Evolutionary conservation across 2,797 vertebrate species (phyloP), one percentile per base, ranked within the genome.

Genomic region (Pterois miles): DNA sequence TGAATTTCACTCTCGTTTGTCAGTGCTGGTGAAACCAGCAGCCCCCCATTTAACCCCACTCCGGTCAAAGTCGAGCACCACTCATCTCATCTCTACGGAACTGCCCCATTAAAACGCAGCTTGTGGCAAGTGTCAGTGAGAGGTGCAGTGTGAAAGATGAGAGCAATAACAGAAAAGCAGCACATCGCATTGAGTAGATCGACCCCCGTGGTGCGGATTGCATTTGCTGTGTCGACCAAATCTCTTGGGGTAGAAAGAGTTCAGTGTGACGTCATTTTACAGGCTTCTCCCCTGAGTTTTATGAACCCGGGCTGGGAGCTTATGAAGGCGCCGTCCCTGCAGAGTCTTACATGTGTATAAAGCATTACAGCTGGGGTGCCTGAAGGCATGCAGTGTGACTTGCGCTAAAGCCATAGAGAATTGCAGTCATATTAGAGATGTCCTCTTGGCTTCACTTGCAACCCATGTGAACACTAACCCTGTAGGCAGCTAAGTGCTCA

Each of bases 81-180:
- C 89, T 88, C 78, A 18, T 74, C 81, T 76, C 74, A 20, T 72
- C 76, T 79, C 80, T 1, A 78, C 56, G 81, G 83, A 89, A 71
- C 67, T 58, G 65, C 71, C 76, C 82, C 78, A 89, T 94, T 91
- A 90, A 89, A 92, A 89, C 81, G 50, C 67, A 75, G 85, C 91
- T 92, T 65, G 87, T 93, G 92, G 93, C 89, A 6, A 91, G 81
- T 93, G 92, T 91, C 91, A 87, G 76, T 14, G 16, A 68, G 80
- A n/a, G 74, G 67, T 50, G 78, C 53, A 6, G 74, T 57, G 81
- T 93, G 92, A 93, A 84, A 83, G 86, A 94, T 90, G 92, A 90
- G 84, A 62, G 88, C 82, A 93, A 93, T 93, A 92, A 91, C 77
- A 68, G 75, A 74, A 80, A 83, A 81, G 88, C 80, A 89, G 66